A percentile compares a stretch with the other conserved stretches of the same genome.
Conservation (phyloP, 2,888 invertebrate genomes). For the Ormyrus labotus region DNA sequence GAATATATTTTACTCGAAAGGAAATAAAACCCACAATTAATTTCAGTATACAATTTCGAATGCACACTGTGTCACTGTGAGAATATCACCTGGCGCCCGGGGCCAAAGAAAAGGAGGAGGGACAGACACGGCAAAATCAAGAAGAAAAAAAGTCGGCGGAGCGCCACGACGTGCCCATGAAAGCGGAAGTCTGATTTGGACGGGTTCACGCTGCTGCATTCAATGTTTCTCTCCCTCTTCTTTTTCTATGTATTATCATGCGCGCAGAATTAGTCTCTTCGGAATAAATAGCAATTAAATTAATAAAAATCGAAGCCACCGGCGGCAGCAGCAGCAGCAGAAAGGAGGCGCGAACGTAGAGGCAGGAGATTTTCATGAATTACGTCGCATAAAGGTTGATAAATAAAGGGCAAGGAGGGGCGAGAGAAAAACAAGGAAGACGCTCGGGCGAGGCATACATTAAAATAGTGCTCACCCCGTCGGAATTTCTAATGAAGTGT, state of each 20-base stretch:
- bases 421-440: conserved; percentile 48
- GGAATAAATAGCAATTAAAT: conserved; percentile 54
- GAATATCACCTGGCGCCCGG: conserved; percentile 56
- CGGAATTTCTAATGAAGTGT: conserved; percentile 73
- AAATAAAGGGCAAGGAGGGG: conserved; percentile 10
- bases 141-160: conserved; percentile 24
- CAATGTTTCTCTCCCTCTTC: neutral
- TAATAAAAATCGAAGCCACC: conserved; percentile 36
- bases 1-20: conserved; percentile 44
- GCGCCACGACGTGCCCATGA: conserved; percentile 55
- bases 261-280: neutral
- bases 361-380: conserved; percentile 37
- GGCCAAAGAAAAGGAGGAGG: too few species aligned
- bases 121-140: neutral
- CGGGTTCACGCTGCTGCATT: conserved; percentile 55
- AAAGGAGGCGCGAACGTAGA: conserved; percentile 1
- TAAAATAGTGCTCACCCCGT: conserved; percentile 59
- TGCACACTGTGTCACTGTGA: conserved; percentile 15
- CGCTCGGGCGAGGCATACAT: conserved; percentile 42
- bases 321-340: neutral
- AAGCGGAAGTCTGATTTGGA: conserved; percentile 58
- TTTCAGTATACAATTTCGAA: neutral
- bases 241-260: neutral
- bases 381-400: conserved; percentile 4
- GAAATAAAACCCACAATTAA: too few species aligned